Evolutionary conservation across 2,113 vertebrate species (phyloP).

Genomic region (Cranoglanis bouderius): DNA sequence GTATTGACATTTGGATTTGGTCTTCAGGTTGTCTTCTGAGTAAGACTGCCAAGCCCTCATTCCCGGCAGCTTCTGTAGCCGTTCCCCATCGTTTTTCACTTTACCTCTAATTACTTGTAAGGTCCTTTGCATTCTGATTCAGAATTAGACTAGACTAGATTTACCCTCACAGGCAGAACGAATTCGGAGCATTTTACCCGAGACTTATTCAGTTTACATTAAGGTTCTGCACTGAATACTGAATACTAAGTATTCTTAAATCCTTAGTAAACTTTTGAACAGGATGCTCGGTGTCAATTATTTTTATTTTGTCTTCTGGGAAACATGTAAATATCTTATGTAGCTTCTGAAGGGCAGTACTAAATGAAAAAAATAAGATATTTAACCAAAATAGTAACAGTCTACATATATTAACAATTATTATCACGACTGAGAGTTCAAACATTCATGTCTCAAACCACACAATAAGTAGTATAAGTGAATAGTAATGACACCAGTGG

Average conservation of each 20-base stretch:
- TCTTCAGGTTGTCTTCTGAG: neutral
- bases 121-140: neutral
- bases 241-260: no score
- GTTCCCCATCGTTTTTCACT: neutral
- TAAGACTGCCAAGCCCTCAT: neutral
- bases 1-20: neutral
- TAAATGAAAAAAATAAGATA: no score
- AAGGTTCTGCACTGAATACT: neutral
- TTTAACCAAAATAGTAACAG: no score
- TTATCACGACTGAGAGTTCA: neutral
- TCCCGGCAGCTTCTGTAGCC: neutral
- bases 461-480: neutral
- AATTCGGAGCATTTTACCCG: neutral
- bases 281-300: no score
- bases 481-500: neutral
- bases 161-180: neutral
- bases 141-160: neutral
- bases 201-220: neutral
- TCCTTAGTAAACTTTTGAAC: no score
- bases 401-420: neutral
- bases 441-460: neutral
- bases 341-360: no score
- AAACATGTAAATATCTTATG: no score
- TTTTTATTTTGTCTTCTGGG: no score
- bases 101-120: neutral